Conservation (phyloP, 2,888 invertebrate genomes). For the Pyrgus malvae region DNA sequence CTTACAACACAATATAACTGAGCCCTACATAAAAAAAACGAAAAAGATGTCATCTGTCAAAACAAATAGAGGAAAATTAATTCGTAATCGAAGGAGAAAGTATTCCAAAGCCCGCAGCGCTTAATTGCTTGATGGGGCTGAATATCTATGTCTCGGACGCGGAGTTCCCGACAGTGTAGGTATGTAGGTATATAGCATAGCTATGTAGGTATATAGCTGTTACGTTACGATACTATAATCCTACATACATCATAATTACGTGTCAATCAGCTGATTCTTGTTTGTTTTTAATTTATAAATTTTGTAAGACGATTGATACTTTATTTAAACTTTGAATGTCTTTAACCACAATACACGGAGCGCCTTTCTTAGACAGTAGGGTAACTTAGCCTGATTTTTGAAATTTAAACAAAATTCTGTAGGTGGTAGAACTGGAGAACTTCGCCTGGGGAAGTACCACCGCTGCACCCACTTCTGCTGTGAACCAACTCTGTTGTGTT, state of each 20-base stretch:
- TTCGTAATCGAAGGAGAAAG: conserved; percentile 26
- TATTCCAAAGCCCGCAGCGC: conserved; percentile 45
- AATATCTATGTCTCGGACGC: conserved; percentile 57
- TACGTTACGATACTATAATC: conserved; percentile 42
- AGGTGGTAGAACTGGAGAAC: too few relatives aligned
- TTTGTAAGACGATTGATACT: background rate
- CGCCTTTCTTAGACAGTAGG: too few relatives aligned
- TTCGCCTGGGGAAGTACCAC: too few relatives aligned
- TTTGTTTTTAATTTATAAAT: conserved; percentile 17
- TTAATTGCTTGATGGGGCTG: conserved; percentile 46
- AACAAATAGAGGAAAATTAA: conserved; percentile 13
- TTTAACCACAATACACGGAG: too few relatives aligned
- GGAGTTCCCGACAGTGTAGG: conserved; percentile 55
- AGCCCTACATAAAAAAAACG: background rate
- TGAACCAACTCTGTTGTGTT: too few relatives aligned
- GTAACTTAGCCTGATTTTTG: too few relatives aligned
- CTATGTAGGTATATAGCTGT: conserved; percentile 35
- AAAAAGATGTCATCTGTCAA: background rate
- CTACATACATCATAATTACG: conserved; percentile 62
- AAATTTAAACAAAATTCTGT: too few relatives aligned
- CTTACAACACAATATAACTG: too few relatives aligned
- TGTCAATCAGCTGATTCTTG: conserved; percentile 41
- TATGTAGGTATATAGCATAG: conserved; percentile 38
- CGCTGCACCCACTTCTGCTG: too few relatives aligned
- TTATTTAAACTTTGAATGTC: too few relatives aligned